Percentiles rank a stretch among this genome's conserved stretches.
These are phyloP conservation scores for Ophiodon elongatus DNA, from an alignment of 2,113 vertebrate genomes.

Conservation along the genomic window DNA sequence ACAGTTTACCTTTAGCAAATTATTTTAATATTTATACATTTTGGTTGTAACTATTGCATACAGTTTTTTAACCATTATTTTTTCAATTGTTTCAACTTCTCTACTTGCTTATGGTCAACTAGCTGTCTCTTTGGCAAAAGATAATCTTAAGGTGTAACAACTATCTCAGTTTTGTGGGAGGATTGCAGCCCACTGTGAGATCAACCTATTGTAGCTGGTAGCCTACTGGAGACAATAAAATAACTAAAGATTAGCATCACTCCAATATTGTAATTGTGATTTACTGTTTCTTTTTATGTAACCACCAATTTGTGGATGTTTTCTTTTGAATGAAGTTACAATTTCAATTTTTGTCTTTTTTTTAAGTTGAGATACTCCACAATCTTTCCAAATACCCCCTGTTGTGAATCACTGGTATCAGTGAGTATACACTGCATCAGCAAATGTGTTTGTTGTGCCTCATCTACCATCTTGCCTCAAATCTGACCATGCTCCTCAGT, in stretches of 20 bases:
- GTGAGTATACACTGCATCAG: constrained; percentile 23
- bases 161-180: not conserved
- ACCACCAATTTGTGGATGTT: not conserved
- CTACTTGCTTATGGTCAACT: not conserved
- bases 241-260: not conserved
- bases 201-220: not conserved
- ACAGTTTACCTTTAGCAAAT: not conserved
- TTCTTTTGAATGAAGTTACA: not conserved
- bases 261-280: not conserved
- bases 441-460: constrained; percentile 62
- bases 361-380: not conserved
- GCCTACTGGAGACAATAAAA: not conserved
- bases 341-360: not conserved
- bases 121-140: not conserved
- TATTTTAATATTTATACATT: not conserved
- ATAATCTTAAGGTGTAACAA: not conserved
- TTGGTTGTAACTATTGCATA: not conserved
- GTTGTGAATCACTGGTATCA: constrained; percentile 27
- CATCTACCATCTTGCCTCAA: constrained; percentile 66
- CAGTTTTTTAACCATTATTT: not conserved
- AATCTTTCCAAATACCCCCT: not conserved
- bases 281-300: not conserved
- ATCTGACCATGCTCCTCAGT: constrained; percentile 52
- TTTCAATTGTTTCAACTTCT: not conserved
- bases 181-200: not conserved